Evolutionary conservation across 2,113 vertebrate species (phyloP).

Genomic region (Leuciscus idus): DNA sequence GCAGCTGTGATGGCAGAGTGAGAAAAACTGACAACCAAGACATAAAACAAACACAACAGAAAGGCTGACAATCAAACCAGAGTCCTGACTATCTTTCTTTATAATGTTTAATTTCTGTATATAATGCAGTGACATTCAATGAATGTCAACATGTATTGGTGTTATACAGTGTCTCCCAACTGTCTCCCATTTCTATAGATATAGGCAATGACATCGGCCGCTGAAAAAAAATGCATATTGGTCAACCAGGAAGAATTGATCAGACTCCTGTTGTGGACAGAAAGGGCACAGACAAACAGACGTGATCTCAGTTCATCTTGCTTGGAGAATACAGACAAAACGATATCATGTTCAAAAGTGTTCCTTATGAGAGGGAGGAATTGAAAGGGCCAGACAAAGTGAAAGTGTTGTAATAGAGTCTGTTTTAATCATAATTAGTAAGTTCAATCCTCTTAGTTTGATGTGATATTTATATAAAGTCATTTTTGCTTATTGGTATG

Average conservation of each 20-base stretch:
- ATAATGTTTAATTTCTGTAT: background rate
- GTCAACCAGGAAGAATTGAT: background rate
- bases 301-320: background rate
- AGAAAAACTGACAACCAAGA: too few species aligned
- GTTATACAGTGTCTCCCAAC: background rate
- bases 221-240: slow-evolving; percentile 23
- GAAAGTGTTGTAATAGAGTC: background rate
- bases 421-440: background rate
- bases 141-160: background rate
- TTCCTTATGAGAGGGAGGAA: background rate
- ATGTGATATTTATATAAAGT: too few species aligned
- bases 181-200: background rate
- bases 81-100: background rate
- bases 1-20: too few species aligned
- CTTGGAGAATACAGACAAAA: background rate
- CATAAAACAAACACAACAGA: too few species aligned
- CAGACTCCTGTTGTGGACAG: slow-evolving; percentile 11
- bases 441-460: too few species aligned
- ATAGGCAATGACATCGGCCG: background rate
- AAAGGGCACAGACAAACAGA: slow-evolving; percentile 7
- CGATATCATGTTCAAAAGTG: background rate
- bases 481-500: too few species aligned
- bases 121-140: background rate
- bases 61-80: too few species aligned
- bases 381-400: background rate